These are phyloP conservation scores for Styela plicata DNA, from an alignment of 23 tunicate species.

Conservation along the genomic window DNA sequence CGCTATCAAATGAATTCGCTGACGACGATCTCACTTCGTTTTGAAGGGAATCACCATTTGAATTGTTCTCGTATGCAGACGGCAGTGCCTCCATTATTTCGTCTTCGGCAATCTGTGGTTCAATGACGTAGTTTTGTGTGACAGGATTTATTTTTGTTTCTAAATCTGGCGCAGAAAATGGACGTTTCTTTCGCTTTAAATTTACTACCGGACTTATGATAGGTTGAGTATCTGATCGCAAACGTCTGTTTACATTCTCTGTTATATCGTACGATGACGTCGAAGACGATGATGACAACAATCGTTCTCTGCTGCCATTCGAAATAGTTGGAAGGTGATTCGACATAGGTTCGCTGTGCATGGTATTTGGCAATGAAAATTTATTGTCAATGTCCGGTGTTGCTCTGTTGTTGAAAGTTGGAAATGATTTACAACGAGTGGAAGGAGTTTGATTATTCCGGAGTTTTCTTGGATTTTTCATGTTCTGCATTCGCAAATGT, in stretches of 20 bases:
- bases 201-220: neutral
- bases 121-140: neutral
- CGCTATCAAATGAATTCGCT: neutral
- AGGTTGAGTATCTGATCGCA: neutral
- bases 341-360: neutral
- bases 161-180: neutral
- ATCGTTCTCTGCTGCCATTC: neutral
- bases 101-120: neutral
- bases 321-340: neutral
- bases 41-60: neutral
- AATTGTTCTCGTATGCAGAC: neutral
- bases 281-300: constrained; percentile 1
- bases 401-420: neutral
- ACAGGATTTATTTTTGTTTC: neutral
- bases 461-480: neutral
- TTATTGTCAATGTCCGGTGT: neutral
- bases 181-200: neutral
- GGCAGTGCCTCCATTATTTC: neutral
- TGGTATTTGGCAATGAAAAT: neutral
- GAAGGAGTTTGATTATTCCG: neutral
- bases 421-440: neutral
- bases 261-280: neutral
- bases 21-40: neutral
- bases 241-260: neutral
- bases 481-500: neutral